phyloP scores from a whole-genome alignment of 2,888 invertebrate genomes.

The Tupiocoris notatus region DNA sequence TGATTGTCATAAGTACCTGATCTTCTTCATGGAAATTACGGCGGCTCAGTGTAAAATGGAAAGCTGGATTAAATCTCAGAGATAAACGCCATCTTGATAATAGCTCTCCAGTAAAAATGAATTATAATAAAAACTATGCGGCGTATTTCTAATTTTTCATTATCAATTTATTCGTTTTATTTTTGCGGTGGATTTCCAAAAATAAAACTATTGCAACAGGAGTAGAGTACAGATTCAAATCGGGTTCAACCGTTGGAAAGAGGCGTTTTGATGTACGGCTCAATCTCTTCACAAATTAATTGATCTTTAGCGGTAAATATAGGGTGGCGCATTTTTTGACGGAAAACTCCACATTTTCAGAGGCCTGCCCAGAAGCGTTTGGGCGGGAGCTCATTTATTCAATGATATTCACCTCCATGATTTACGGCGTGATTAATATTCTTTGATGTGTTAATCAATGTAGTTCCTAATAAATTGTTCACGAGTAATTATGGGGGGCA shows the following conservation, averaged over 20 bases:
- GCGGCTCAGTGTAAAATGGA: no score
- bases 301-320: background rate
- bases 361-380: background rate
- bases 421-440: slow-evolving; percentile 19
- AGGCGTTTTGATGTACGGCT: background rate
- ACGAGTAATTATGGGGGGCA: slow-evolving; percentile 4
- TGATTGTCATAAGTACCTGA: slow-evolving; percentile 10
- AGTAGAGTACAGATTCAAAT: no score
- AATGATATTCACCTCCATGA: slow-evolving; percentile 5
- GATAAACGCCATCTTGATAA: no score
- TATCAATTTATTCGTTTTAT: no score
- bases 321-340: background rate
- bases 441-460: slow-evolving; percentile 25
- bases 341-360: background rate
- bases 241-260: no score
- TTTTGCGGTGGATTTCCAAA: no score
- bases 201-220: no score
- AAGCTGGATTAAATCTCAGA: no score
- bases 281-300: background rate
- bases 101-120: no score
- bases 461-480: background rate
- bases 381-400: background rate
- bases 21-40: no score
- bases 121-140: no score
- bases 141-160: no score